Conservation (phyloP, 2,113 vertebrate genomes). For the Panthera uncia region DNA sequence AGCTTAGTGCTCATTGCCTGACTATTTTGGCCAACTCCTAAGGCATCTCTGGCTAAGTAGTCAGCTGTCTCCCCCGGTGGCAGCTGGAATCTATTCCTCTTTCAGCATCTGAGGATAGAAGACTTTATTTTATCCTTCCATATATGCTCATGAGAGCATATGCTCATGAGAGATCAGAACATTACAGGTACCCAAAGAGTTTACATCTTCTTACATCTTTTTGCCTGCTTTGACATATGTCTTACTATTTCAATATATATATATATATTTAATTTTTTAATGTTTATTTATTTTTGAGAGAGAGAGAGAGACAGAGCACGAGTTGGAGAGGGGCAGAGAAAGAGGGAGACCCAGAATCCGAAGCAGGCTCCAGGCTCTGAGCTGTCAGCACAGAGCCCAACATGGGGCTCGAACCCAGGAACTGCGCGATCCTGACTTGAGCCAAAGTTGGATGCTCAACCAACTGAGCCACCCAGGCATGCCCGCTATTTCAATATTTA, state of each 20-base stretch:
- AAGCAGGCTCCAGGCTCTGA: too few species aligned
- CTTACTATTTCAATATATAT: not conserved
- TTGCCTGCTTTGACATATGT: not conserved
- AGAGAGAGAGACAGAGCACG: too few species aligned
- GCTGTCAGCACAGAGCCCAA: too few species aligned
- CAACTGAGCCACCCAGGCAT: too few species aligned
- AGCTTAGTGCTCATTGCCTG: not conserved
- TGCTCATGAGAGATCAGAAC: not conserved
- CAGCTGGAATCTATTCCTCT: not conserved
- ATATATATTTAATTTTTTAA: too few species aligned
- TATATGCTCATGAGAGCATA: not conserved
- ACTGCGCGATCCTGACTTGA: too few species aligned
- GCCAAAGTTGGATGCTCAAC: too few species aligned
- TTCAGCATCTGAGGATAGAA: not conserved
- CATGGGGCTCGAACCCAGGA: too few species aligned
- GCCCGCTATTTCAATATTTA: not conserved
- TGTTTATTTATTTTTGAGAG: too few species aligned
- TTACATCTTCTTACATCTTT: not conserved
- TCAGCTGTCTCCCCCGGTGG: not conserved
- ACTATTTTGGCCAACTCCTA: not conserved
- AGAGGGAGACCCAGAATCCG: too few species aligned
- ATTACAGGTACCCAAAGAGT: not conserved
- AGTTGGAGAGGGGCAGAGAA: too few species aligned
- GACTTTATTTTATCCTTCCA: not conserved
- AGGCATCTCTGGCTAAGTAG: not conserved